Evolutionary conservation across 1,140 invertebrate species (phyloP), one percentile per base, ranked within the genome.

Genomic region (Scaptomyza graminum): DNA sequence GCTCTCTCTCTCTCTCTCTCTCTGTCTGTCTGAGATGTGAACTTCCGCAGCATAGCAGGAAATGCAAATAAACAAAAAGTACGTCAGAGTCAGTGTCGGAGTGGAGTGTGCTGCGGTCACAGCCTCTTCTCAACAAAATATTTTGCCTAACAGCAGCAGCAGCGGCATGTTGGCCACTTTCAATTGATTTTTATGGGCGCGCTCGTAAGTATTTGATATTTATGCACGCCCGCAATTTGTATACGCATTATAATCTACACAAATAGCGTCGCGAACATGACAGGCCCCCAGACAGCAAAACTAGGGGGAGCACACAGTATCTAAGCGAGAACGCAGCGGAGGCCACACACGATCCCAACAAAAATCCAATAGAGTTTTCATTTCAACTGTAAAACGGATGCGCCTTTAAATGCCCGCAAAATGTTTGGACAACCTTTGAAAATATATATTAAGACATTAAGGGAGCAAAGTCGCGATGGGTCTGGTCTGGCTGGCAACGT

Each of bases 61-160:
- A 87, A 88, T 88, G 83, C 82, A 87, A 82, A 87, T 87, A 87
- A 87, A 87, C 82, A 87, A 79, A 88, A 71, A 76, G 62, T 65
- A 41, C 41, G 63, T 65, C 41, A 61, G 55, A 49, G 49, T 18
- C 2, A 28, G 18, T 43, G 12, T 16, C 18, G 22, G 55, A 44
- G 22, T 22, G 44, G 18, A 44, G 28, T 34, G 9, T 15, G 1
- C 22, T 37, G 59, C 11, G 59, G 12, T n/a, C 22, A 28, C 22
- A 69, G 50, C 12, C 12, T n/a, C 31, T n/a, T 1, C 22, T 25
- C 28, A 41, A n/a, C 37, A 41, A 41, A 41, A 41, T 41, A 12
- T 41, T 59, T 64, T 34, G 12, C n/a, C 62, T 31, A 49, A 43
- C 47, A 47, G 34, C 43, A 51, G 25, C 28, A 31, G 28, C 7